Percentiles rank a stretch among this genome's conserved stretches.
phyloP scores from a whole-genome alignment of 2,113 vertebrate species.

The Blennius ocellaris region DNA sequence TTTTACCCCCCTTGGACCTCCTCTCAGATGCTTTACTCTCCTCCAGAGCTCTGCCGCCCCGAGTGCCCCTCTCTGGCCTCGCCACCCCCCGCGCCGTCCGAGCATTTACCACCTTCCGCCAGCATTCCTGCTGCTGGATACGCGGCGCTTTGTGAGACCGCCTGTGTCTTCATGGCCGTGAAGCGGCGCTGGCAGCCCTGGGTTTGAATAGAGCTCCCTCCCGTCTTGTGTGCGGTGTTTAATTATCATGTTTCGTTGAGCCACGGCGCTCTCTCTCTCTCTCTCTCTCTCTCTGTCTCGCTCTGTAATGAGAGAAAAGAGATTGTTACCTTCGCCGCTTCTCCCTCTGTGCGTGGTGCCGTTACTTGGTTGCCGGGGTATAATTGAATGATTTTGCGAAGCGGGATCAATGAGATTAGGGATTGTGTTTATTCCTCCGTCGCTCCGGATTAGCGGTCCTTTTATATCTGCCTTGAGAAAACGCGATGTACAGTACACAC shows the following conservation, averaged over 20 bases:
- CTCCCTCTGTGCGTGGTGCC: constrained; percentile 44
- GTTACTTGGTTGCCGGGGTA: constrained; percentile 39
- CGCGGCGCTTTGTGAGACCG: constrained; percentile 20
- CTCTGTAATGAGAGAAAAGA: constrained; percentile 50
- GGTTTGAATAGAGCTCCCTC: constrained; percentile 19
- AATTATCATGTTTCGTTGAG: constrained; percentile 49
- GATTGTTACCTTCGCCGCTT: constrained; percentile 59
- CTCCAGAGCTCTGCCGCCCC: constrained; percentile 13
- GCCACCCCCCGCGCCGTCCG: constrained; percentile 14
- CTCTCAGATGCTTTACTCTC: constrained; percentile 33
- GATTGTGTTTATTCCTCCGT: constrained; percentile 79
- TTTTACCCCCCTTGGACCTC: constrained; percentile 6
- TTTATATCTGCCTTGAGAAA: constrained; percentile 68
- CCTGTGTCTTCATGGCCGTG: constrained; percentile 38
- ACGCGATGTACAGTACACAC: constrained; percentile 38
- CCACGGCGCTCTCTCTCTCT: constrained; percentile 15
- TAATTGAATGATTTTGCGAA: constrained; percentile 80
- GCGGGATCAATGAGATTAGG: constrained; percentile 78
- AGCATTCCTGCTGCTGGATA: constrained; percentile 26
- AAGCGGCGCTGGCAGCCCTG: constrained; percentile 29
- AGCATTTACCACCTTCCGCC: constrained; percentile 55
- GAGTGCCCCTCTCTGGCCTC: constrained; percentile 10
- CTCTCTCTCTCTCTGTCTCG: constrained; percentile 24
- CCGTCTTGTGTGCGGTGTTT: constrained; percentile 49
- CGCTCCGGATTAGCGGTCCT: constrained; percentile 74